Evolutionary conservation across 1,140 invertebrate genomes (phyloP), one percentile per base, ranked within the genome.

Genomic region (Anastatus disparis): DNA sequence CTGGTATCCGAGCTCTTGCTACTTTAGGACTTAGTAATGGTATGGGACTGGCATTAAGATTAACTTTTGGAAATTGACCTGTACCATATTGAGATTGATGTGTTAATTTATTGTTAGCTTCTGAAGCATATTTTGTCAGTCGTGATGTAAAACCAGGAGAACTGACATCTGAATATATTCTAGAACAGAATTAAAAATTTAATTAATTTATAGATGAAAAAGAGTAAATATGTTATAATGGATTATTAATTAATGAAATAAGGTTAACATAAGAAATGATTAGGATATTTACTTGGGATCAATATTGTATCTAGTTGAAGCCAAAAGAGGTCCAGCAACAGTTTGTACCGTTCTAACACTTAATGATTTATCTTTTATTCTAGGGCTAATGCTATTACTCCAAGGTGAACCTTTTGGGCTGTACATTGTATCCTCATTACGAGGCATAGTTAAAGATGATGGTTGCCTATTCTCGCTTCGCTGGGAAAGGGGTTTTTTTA

Each of bases 21-120:
- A 62, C 62, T 63, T 79, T 84, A 1, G 78, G 62, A 58, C 79
- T 84, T 35, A 86, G 71, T 22, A 84, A 6, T n/a, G 85, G 85
- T 15, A 72, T 73, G n/a, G 83, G 80, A 76, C 71, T 83, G 8
- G 79, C 79, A 48, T 82, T 70, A 6, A 86, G 72, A 76, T 85
- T 85, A 15, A 85, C 78, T 72, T 81, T 82, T 22, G 84, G 85
- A 78, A 85, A 85, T 42, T 86, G 84, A 1, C 84, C 84, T 8
- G 78, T 68, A 9, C 76, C 74, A 55, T 86, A 86, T 17, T 84
- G 83, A 6, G 82, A 76, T 22, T 85, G 84, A 74, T 82, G 81
- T 7, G 75, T 82, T 48, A 86, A 74, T 66, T 79, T 86, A 26
- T 44, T 79, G 31, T 75, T 82, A 2, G 81, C 79, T 74, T 85